Evolutionary conservation across 2,113 vertebrate genomes (phyloP).

Genomic region (Zonotrichia leucophrys): DNA sequence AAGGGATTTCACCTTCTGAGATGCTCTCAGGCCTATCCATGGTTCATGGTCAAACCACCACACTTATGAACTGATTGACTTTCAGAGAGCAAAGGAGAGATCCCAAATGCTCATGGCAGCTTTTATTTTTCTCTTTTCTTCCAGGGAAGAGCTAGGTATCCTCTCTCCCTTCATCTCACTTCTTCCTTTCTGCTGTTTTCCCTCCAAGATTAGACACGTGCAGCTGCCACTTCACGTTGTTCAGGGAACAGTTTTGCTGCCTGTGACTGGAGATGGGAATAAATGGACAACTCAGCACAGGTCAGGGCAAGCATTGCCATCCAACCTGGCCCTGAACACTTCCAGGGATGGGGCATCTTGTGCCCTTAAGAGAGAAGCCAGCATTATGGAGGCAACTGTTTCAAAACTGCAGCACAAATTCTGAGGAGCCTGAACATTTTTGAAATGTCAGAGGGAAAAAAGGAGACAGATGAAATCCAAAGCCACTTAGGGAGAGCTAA

Average conservation of each 20-base stretch:
- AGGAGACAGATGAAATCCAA: slow-evolving; percentile 26
- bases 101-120: rapidly evolving
- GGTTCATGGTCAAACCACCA: no score
- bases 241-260: not conserved
- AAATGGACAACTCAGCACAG: not conserved
- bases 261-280: not conserved
- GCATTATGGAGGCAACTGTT: not conserved
- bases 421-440: not conserved
- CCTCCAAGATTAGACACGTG: not conserved
- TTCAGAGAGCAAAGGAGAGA: not conserved
- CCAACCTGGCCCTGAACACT: not conserved
- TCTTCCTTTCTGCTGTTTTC: not conserved
- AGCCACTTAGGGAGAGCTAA: slow-evolving; percentile 21
- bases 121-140: not conserved
- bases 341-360: not conserved
- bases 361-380: not conserved
- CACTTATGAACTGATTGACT: not conserved
- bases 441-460: slow-evolving; percentile 36
- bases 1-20: not conserved
- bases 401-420: not conserved
- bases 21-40: not conserved
- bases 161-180: not conserved
- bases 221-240: not conserved
- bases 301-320: not conserved
- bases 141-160: not conserved